Evolutionary conservation across 2,113 vertebrate genomes (phyloP).

Genomic region (Chinchilla lanigera): DNA sequence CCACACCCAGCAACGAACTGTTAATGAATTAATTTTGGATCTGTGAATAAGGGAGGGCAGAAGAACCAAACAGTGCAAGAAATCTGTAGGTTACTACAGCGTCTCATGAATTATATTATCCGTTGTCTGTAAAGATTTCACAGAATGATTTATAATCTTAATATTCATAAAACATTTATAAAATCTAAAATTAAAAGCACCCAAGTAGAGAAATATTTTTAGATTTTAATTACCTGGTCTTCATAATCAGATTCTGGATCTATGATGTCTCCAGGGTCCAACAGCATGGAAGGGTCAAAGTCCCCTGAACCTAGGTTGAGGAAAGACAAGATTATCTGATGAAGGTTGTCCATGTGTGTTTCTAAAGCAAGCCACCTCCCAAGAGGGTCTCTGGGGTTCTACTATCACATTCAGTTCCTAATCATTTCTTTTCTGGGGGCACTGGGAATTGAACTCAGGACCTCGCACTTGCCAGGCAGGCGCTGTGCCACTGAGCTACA

Average conservation of each 20-base stretch:
- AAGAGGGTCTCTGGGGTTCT: not conserved
- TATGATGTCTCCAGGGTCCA: constrained; percentile 89
- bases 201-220: constrained; percentile 34
- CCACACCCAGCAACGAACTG: not conserved
- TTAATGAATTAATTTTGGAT: not conserved
- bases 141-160: not conserved
- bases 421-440: not conserved
- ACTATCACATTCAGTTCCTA: not conserved
- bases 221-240: constrained; percentile 90
- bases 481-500: too few species aligned
- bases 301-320: constrained; percentile 90
- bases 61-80: not conserved
- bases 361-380: not conserved
- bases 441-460: too few species aligned
- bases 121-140: not conserved
- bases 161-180: constrained; percentile 32
- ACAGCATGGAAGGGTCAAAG: constrained; percentile 90
- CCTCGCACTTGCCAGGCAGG: too few species aligned
- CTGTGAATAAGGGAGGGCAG: not conserved
- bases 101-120: not conserved
- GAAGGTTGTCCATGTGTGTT: not conserved
- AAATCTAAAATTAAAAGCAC: constrained; percentile 10
- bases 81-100: not conserved
- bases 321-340: not conserved
- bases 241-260: constrained; percentile 90